Evolutionary conservation across 2,113 vertebrate species (phyloP).

Genomic region (Gnathonemus echidnorhynchus): DNA sequence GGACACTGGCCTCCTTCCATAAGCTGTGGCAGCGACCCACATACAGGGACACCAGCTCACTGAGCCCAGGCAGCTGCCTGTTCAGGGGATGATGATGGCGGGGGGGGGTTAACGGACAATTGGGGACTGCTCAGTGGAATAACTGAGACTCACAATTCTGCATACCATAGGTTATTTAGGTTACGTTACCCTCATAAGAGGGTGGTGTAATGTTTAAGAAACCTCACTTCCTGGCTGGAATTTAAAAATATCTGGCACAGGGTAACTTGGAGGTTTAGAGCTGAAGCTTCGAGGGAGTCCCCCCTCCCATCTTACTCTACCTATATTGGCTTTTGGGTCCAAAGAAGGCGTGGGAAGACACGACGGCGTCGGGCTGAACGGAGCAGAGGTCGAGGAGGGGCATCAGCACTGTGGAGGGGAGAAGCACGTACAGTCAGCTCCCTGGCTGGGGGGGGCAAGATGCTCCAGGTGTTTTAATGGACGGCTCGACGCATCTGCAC

Average conservation of each 20-base stretch:
- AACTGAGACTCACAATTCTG: not conserved
- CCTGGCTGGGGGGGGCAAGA: not conserved
- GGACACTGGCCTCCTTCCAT: slow-evolving; percentile 79
- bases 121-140: not conserved
- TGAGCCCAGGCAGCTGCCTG: slow-evolving; percentile 80
- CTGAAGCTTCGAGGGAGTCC: not conserved
- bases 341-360: slow-evolving; percentile 75
- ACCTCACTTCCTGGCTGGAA: not conserved
- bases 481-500: no score
- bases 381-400: slow-evolving; percentile 81
- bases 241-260: not conserved
- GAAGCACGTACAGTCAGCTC: slow-evolving; percentile 12
- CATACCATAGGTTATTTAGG: not conserved
- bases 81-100: not conserved
- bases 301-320: slow-evolving; percentile 51
- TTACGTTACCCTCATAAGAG: not conserved
- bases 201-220: not conserved
- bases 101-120: not conserved
- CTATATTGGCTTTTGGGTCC: slow-evolving; percentile 76
- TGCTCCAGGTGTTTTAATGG: no score
- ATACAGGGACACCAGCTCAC: slow-evolving; percentile 78
- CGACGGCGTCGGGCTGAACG: slow-evolving; percentile 73
- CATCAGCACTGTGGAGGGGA: slow-evolving; percentile 68
- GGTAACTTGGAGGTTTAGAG: not conserved
- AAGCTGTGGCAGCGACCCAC: slow-evolving; percentile 75